phyloP scores from a whole-genome alignment of 2,797 vertebrate species.

The Cryptoprocta ferox region DNA sequence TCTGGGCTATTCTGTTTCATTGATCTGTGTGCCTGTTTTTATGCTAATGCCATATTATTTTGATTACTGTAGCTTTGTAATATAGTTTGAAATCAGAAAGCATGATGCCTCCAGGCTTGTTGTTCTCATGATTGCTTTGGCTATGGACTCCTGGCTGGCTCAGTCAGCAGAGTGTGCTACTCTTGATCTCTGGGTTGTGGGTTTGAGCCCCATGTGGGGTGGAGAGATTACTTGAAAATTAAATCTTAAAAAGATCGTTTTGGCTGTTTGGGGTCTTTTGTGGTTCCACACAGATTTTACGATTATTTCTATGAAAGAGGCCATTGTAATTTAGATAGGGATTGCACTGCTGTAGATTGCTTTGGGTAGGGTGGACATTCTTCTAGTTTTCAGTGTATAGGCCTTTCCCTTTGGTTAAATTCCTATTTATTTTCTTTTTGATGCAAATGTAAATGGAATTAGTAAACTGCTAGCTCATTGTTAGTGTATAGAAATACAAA shows the following conservation, averaged over 20 bases:
- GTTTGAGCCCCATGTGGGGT: not conserved
- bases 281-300: not conserved
- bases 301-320: not conserved
- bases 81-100: not conserved
- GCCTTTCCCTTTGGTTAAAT: not conserved
- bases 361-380: not conserved
- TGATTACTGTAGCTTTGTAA: not conserved
- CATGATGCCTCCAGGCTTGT: not conserved
- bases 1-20: not conserved
- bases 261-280: not conserved
- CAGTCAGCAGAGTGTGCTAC: not conserved
- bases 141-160: not conserved
- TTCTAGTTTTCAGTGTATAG: not conserved
- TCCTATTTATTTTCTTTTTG: not conserved
- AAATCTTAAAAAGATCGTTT: not conserved
- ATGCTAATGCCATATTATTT: not conserved
- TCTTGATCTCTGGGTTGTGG: not conserved
- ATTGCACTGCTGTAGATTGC: not conserved
- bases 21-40: not conserved
- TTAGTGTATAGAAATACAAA: not conserved
- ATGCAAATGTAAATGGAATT: not conserved
- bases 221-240: not conserved
- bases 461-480: not conserved
- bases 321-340: not conserved
- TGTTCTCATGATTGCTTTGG: not conserved